These are phyloP conservation scores for Dryobota labecula DNA, from an alignment of 2,888 invertebrate species.

Conservation along the genomic window DNA sequence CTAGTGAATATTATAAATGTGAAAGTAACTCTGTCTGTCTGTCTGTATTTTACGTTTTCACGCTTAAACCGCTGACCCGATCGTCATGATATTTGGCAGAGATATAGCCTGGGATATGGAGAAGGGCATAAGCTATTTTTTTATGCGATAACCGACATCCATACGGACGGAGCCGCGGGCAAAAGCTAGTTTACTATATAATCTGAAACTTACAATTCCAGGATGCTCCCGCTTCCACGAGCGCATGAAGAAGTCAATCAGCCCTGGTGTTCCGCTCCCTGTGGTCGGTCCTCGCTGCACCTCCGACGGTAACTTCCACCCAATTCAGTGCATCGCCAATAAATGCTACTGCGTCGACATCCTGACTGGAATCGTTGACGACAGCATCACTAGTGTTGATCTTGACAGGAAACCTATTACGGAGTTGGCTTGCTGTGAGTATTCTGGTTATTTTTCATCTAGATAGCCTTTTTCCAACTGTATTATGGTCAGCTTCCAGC, in stretches of 20 bases:
- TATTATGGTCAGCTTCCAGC: too few relatives aligned
- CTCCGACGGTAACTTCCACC: constrained; percentile 92
- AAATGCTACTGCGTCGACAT: constrained; percentile 91
- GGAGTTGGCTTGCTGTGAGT: constrained; percentile 87
- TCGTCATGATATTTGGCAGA: too few relatives aligned
- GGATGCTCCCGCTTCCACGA: constrained; percentile 91
- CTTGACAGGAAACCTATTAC: constrained; percentile 78
- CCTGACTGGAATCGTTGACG: constrained; percentile 85
- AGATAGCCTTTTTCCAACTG: background rate
- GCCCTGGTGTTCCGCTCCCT: constrained; percentile 78
- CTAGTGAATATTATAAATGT: too few relatives aligned
- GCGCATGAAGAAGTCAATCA: constrained; percentile 83
- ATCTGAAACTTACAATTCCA: constrained; percentile 63
- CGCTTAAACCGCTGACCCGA: too few relatives aligned
- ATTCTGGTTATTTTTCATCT: background rate
- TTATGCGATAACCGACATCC: too few relatives aligned
- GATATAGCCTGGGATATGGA: too few relatives aligned
- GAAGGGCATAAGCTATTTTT: too few relatives aligned
- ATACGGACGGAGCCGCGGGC: too few relatives aligned
- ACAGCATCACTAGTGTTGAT: constrained; percentile 70
- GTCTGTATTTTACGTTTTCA: too few relatives aligned
- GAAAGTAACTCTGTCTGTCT: too few relatives aligned
- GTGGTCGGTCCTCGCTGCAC: constrained; percentile 90
- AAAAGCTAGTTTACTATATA: too few relatives aligned
- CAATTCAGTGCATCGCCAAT: constrained; percentile 91